phyloP scores from a whole-genome alignment of 2,797 vertebrate species.

The Echiichthys vipera region DNA sequence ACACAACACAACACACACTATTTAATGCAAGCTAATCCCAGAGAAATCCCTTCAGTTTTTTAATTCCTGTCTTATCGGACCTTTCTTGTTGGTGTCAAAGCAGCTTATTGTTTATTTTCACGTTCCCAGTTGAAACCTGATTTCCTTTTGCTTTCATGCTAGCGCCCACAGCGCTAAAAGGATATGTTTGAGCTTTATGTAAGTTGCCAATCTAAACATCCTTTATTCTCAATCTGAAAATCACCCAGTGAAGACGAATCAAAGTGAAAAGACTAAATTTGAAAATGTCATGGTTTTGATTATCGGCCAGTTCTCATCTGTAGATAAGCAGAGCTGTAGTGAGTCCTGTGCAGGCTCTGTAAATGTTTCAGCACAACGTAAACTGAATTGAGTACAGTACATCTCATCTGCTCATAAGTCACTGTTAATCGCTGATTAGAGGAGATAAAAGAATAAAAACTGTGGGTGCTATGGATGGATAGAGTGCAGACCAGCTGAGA shows the following conservation, averaged over 20 bases:
- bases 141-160: not conserved
- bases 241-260: conserved; percentile 15
- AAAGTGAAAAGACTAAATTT: conserved; percentile 19
- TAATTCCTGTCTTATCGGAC: not conserved
- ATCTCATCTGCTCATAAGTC: conserved; percentile 39
- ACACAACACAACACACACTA: conserved; percentile 34
- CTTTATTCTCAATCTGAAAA: conserved; percentile 28
- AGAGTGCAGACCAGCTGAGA: conserved; percentile 9
- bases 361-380: conserved; percentile 32
- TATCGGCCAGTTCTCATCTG: conserved; percentile 36
- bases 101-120: not conserved
- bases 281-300: conserved; percentile 42
- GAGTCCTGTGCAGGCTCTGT: conserved; percentile 2
- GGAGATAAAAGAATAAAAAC: conserved; percentile 36
- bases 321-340: conserved; percentile 29
- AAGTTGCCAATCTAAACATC: conserved; percentile 13
- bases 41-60: conserved; percentile 25
- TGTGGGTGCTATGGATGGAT: conserved; percentile 1
- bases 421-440: conserved; percentile 32
- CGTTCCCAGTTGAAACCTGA: not conserved
- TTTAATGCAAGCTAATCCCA: conserved; percentile 26
- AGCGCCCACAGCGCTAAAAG: not conserved
- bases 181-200: conserved; percentile 13
- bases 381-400: conserved; percentile 25
- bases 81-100: not conserved